Conservation (phyloP, 2,113 vertebrate species). For the Hypomesus transpacificus region DNA sequence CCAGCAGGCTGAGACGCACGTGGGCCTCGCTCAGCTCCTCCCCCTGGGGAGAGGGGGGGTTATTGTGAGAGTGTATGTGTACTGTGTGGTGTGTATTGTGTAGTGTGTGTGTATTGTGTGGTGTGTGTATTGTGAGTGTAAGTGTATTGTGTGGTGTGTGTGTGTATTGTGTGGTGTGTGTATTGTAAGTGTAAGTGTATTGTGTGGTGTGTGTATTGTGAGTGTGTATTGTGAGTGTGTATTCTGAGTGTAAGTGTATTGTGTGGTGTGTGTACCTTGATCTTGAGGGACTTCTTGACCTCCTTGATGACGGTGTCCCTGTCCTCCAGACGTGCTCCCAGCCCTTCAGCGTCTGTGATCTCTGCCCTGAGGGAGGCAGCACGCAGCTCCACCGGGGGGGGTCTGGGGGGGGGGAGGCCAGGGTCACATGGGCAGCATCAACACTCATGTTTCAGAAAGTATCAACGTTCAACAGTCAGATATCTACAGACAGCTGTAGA, state of each 20-base stretch:
- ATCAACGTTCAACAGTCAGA: background rate
- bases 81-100: background rate
- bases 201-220: background rate
- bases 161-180: background rate
- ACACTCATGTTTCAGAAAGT: background rate
- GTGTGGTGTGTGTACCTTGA: slow-evolving; percentile 77
- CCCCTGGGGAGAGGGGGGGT: slow-evolving; percentile 67
- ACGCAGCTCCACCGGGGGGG: slow-evolving; percentile 81
- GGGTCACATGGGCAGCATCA: background rate
- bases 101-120: background rate
- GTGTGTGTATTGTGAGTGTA: background rate
- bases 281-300: slow-evolving; percentile 96
- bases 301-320: slow-evolving; percentile 94
- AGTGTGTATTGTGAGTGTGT: background rate
- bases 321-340: slow-evolving; percentile 93
- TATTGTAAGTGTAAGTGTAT: too few relatives aligned
- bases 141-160: background rate
- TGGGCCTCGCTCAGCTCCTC: slow-evolving; percentile 94
- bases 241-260: too few relatives aligned
- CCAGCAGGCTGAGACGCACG: slow-evolving; percentile 88
- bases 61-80: background rate
- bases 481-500: too few relatives aligned
- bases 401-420: slow-evolving; percentile 37
- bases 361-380: slow-evolving; percentile 87
- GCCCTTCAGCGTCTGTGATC: slow-evolving; percentile 92